Evolutionary conservation across 2,113 vertebrate species (phyloP).

Genomic region (Centropus unirufus): DNA sequence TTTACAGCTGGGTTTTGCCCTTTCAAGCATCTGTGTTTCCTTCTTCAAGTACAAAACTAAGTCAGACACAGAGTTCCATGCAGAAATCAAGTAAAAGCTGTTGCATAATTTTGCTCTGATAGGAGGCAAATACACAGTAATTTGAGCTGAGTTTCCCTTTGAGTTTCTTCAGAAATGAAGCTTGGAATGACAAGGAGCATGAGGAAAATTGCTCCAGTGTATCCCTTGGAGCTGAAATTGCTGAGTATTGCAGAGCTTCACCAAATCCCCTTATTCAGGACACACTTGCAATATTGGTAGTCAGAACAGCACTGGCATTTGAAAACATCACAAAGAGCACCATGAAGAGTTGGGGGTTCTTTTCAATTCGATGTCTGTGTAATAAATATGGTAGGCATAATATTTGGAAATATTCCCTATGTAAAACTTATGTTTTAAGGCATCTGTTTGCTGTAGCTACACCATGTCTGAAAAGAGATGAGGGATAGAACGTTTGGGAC

Average conservation of each 20-base stretch:
- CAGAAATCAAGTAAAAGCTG: slow-evolving; percentile 7
- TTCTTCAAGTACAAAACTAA: not conserved
- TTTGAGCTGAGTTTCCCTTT: not conserved
- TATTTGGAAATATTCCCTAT: not conserved
- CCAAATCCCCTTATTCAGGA: slow-evolving; percentile 36
- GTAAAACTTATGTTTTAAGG: not conserved
- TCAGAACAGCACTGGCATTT: not conserved
- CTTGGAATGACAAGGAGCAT: not conserved
- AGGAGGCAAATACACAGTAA: slow-evolving; percentile 17
- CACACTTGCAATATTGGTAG: not conserved
- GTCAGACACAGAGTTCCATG: not conserved
- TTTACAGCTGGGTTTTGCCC: not conserved
- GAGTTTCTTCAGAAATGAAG: slow-evolving; percentile 15
- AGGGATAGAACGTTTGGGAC: not conserved
- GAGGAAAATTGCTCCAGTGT: not conserved
- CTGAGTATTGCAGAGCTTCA: slow-evolving; percentile 10
- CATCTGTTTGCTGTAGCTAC: fast-evolving
- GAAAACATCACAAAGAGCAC: not conserved
- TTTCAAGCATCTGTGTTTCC: not conserved
- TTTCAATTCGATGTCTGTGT: fast-evolving
- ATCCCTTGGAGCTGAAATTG: slow-evolving; percentile 10
- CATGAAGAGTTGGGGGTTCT: not conserved
- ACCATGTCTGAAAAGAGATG: fast-evolving
- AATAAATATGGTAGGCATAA: fast-evolving
- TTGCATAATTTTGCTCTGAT: not conserved